Evolutionary conservation across 2,888 invertebrate genomes (phyloP).

Genomic region (Rhyacophila evoluta): DNA sequence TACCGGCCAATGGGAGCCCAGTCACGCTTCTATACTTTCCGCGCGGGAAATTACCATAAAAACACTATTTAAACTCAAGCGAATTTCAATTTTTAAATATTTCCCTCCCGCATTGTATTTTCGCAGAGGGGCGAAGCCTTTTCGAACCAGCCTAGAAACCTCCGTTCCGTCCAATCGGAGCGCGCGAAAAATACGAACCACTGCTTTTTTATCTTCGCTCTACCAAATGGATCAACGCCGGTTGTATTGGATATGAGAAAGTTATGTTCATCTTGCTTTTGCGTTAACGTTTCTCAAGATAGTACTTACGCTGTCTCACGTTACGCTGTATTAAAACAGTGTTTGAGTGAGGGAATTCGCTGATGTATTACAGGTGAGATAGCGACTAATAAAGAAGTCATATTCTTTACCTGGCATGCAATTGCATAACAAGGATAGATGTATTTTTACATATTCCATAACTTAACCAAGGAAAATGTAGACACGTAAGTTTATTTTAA

Average conservation of each 20-base stretch:
- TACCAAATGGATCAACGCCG: conserved; percentile 4
- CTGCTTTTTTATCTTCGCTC: background rate
- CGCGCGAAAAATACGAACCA: background rate
- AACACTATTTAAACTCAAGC: conserved; percentile 52
- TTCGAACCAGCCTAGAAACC: conserved; percentile 4
- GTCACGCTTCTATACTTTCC: conserved; percentile 51
- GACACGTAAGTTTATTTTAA: no score
- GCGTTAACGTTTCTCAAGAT: background rate
- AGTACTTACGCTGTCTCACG: background rate
- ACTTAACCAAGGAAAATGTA: no score
- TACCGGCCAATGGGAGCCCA: conserved; percentile 48
- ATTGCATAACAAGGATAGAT: background rate
- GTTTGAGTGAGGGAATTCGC: background rate
- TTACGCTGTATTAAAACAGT: background rate
- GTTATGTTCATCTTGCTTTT: background rate
- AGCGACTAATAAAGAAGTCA: background rate
- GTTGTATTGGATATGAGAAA: background rate
- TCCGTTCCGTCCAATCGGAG: background rate
- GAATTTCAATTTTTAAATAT: conserved; percentile 52
- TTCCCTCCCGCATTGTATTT: conserved; percentile 32
- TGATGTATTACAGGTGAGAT: background rate
- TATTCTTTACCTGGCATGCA: background rate
- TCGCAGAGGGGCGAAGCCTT: background rate
- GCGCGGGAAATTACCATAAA: conserved; percentile 52
- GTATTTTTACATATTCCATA: background rate